Base-by-base conservation (phyloP, 1,140 invertebrate genomes). In the Zophobas morio region DNA sequence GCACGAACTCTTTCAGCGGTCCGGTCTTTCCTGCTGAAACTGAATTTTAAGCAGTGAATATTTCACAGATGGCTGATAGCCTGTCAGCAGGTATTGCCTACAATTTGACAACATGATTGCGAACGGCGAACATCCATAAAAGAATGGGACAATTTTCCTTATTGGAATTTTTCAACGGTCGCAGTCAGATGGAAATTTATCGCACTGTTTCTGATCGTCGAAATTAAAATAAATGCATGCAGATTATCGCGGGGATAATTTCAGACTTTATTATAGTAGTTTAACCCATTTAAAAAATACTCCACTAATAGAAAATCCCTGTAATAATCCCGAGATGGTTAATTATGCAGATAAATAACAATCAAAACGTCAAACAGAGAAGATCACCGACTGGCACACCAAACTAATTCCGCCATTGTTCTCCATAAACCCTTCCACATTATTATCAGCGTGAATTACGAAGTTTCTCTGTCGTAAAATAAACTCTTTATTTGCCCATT, bases 21-120 rank as follows among this genome's bases (percentile, higher is more conserved):
- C 75, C 54, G 74, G 60, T 74, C 79, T 75, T 70, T 63, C 71
- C 74, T 66, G 76, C 76, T 71, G 76, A 81, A 81, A 80, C 80
- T 81, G 80, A 81, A 81, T 81, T 81, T 81, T 81, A 81, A 81
- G 66, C 79, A 81, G 80, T 80, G 78, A 81, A 81, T 81, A 81
- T 81, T 80, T 81, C 80, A 81, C 74, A 5, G 77, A 71, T 73
- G 72, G 77, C 76, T 76, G 77, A 80, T 81, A 72, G 78, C 76
- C 80, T 81, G 80, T 81, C 80, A 80, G 70, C 79, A 73, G 77
- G 78, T 79, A 77, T 78, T 80, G 75, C 70, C 74, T 75, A 77
- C 80, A 81, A 81, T 81, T 81, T 81, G 80, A 81, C 80, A 81
- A 81, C 80, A 81, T 81, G 80, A 81, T 81, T 81, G 79, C 76